A percentile compares a stretch with the other conserved stretches of the same genome.
Evolutionary conservation across 2,888 invertebrate species (phyloP).

Genomic region (Phytoseiulus persimilis): DNA sequence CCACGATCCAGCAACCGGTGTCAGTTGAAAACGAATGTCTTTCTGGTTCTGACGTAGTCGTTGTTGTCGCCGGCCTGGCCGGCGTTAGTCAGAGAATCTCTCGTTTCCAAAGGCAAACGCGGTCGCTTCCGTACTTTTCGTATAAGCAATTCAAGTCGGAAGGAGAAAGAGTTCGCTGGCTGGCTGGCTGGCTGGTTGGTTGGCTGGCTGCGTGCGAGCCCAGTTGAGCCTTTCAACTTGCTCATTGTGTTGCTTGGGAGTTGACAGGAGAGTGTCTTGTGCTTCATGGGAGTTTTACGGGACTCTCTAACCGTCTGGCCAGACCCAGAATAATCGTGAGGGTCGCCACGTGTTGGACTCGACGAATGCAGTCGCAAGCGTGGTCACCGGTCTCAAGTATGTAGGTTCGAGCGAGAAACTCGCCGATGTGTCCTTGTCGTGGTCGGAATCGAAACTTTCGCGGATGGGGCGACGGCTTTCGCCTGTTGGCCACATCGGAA

Average conservation of each 20-base stretch:
- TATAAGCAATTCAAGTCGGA: neutral
- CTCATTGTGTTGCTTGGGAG: neutral
- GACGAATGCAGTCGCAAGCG: neutral
- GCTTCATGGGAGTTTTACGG: neutral
- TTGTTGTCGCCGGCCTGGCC: neutral
- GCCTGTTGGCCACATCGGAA: no score
- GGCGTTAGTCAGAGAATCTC: neutral
- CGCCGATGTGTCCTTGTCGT: no score
- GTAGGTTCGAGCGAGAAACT: neutral
- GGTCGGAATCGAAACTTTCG: no score
- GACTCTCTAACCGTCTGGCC: neutral
- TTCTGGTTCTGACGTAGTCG: conserved; percentile 5
- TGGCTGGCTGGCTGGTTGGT: neutral
- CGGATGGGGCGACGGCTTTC: no score
- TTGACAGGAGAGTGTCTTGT: neutral
- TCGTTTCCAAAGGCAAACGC: neutral
- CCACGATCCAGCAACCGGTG: neutral
- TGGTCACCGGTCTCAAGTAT: neutral
- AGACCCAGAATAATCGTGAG: neutral
- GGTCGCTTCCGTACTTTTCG: neutral
- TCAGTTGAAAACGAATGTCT: neutral
- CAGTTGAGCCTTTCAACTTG: neutral
- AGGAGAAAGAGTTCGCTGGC: neutral
- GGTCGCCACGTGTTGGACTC: neutral
- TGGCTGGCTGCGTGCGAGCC: neutral